A percentile compares a stretch with the other conserved stretches of the same genome.
Evolutionary conservation across 2,888 invertebrate genomes (phyloP).

Genomic region (Leucophora obtusa): DNA sequence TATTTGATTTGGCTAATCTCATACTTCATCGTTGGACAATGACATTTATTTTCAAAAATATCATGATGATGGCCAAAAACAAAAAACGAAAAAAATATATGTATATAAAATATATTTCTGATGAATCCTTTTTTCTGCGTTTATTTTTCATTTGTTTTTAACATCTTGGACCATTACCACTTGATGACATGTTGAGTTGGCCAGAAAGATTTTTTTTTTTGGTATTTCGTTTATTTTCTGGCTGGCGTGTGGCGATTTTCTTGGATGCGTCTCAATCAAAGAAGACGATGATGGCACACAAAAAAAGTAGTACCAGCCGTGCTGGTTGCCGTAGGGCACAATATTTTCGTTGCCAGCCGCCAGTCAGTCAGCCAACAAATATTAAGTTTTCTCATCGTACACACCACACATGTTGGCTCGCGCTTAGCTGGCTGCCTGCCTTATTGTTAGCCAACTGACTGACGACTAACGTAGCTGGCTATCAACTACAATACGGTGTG

Average conservation of each 20-base stretch:
- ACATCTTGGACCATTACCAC: constrained; percentile 69
- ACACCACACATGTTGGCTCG: constrained; percentile 67
- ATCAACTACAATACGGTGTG: constrained; percentile 70
- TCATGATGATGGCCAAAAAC: constrained; percentile 51
- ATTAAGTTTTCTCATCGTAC: constrained; percentile 60
- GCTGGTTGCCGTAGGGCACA: constrained; percentile 72
- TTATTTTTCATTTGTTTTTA: constrained; percentile 42
- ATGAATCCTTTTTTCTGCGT: constrained; percentile 54
- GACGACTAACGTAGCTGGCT: constrained; percentile 73
- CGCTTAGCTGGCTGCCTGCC: constrained; percentile 66
- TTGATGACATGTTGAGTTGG: constrained; percentile 61
- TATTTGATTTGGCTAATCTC: constrained; percentile 77
- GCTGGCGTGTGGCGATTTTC: constrained; percentile 70
- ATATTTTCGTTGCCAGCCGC: constrained; percentile 70
- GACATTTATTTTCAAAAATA: constrained; percentile 55
- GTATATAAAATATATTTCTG: constrained; percentile 36
- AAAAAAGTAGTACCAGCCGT: constrained; percentile 11
- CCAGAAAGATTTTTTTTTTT: constrained; percentile 37
- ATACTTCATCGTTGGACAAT: constrained; percentile 64
- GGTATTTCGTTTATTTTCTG: constrained; percentile 61
- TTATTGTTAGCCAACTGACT: constrained; percentile 77
- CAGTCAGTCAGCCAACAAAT: constrained; percentile 65
- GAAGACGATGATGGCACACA: constrained; percentile 22
- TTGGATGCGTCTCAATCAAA: constrained; percentile 72
- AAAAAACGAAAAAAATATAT: constrained; percentile 29